Evolutionary conservation across 2,797 vertebrate genomes (phyloP).

Genomic region (Myripristis murdjan): DNA sequence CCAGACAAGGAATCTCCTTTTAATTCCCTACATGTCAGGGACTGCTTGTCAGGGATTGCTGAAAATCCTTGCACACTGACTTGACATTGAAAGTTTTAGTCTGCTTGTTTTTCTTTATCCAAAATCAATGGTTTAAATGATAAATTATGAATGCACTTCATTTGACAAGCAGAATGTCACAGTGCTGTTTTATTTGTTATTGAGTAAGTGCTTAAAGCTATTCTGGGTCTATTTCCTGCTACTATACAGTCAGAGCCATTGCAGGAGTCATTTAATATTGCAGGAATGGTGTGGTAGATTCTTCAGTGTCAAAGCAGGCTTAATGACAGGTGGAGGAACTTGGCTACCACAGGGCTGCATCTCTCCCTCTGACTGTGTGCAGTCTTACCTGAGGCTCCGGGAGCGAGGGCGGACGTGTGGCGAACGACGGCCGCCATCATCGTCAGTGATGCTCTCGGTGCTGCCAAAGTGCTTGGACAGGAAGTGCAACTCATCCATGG

Average conservation of each 20-base stretch:
- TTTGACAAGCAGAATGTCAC: no score
- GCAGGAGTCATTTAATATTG: not conserved
- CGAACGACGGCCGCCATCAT: constrained; percentile 90
- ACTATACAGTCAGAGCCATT: no score
- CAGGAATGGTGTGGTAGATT: no score
- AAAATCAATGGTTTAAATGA: no score
- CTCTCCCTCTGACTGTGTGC: not conserved
- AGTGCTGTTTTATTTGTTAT: no score
- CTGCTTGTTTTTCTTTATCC: constrained; percentile 3
- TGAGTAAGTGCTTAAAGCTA: no score
- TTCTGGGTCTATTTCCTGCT: no score
- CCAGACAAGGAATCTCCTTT: constrained; percentile 7
- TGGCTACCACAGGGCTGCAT: constrained; percentile 8
- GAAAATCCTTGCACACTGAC: constrained; percentile 5
- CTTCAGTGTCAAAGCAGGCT: no score
- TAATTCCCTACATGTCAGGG: not conserved
- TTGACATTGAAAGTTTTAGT: not conserved
- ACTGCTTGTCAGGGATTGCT: not conserved
- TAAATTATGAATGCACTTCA: no score
- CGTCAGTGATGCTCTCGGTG: constrained; percentile 93
- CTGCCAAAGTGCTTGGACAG: constrained; percentile 95
- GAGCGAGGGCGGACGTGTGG: constrained; percentile 91
- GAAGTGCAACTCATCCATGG: constrained; percentile 94
- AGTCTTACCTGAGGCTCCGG: constrained; percentile 91
- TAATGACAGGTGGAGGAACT: constrained; percentile 2